Evolutionary conservation across 2,113 vertebrate species (phyloP).

Genomic region (Toxostoma redivivum): DNA sequence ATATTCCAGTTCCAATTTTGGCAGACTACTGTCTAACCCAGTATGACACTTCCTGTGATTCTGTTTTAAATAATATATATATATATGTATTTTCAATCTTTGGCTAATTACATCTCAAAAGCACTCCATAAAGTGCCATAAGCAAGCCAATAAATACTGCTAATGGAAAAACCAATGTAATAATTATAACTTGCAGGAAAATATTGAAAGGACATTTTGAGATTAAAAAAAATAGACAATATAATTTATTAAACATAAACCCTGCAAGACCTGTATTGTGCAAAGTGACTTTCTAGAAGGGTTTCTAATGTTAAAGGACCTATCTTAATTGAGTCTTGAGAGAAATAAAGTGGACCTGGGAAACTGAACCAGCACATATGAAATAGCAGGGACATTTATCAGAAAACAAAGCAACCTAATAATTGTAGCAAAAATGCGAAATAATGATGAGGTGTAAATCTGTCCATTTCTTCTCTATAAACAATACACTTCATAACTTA

Average conservation of each 20-base stretch:
- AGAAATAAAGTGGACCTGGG: not conserved
- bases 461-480: not conserved
- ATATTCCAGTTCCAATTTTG: not conserved
- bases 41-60: not conserved
- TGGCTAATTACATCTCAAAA: not conserved
- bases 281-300: not conserved
- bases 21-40: not conserved
- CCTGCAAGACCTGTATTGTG: not conserved
- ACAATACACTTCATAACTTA: not conserved
- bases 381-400: not conserved
- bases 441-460: not conserved
- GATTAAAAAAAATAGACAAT: not conserved
- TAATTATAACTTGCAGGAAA: not conserved
- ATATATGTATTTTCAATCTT: not conserved
- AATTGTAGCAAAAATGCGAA: not conserved
- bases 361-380: not conserved
- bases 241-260: not conserved
- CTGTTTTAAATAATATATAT: not conserved
- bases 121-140: not conserved
- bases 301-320: not conserved
- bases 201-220: not conserved
- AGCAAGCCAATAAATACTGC: not conserved
- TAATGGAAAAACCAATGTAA: not conserved
- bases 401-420: not conserved
- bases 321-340: not conserved